Conservation (phyloP, 2,113 vertebrate species). For the Apodemus sylvaticus region DNA sequence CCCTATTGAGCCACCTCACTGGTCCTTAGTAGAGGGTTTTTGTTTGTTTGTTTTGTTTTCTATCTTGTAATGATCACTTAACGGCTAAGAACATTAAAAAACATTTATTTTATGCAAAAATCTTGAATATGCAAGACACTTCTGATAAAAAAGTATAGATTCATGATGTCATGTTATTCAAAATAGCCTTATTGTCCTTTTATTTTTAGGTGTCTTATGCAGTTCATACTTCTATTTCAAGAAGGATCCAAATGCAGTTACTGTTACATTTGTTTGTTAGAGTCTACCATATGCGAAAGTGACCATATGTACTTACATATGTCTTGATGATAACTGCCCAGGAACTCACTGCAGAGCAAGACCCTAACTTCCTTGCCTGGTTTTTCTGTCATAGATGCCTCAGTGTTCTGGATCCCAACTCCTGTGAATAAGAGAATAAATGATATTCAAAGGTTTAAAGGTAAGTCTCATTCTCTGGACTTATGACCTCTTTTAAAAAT, state of each 20-base stretch:
- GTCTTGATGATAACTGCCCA: not conserved
- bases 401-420: not conserved
- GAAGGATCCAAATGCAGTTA: not conserved
- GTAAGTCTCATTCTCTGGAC: not conserved
- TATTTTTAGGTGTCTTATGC: not conserved
- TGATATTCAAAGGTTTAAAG: not conserved
- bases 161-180: not conserved
- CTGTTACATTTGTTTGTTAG: slow-evolving; percentile 31
- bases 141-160: not conserved
- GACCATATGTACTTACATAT: not conserved
- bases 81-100: not conserved
- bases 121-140: not conserved
- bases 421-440: not conserved
- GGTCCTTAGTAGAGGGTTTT: not conserved
- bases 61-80: not conserved
- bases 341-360: not conserved
- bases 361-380: not conserved
- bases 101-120: not conserved
- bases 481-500: not conserved
- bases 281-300: not conserved
- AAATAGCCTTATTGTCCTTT: not conserved
- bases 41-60: not conserved
- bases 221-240: not conserved
- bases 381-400: not conserved
- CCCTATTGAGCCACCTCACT: not conserved